phyloP scores from a whole-genome alignment of 2,113 vertebrate genomes.

The Corythoichthys intestinalis region DNA sequence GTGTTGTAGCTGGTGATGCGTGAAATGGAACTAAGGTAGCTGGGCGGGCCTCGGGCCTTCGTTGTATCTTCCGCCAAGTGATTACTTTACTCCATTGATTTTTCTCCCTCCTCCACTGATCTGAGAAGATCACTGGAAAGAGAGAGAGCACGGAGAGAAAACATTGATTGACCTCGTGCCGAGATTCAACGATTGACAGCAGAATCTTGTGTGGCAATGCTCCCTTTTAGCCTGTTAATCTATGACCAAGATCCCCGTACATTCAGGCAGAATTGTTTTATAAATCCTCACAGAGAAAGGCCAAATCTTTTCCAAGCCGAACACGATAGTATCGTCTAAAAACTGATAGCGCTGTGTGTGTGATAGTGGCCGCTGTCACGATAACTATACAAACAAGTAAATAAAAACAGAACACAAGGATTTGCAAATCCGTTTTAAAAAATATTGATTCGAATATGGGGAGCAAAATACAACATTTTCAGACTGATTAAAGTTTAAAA shows the following conservation, averaged over 20 bases:
- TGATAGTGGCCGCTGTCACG: neutral
- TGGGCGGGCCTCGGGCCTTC: constrained; percentile 61
- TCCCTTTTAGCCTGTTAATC: constrained; percentile 52
- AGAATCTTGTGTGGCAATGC: constrained; percentile 57
- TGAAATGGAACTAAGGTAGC: constrained; percentile 78
- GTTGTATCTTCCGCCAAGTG: constrained; percentile 71
- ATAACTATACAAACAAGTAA: neutral
- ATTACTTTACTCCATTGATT: constrained; percentile 78
- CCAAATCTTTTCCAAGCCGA: constrained; percentile 21
- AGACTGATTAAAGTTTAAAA: too few species aligned
- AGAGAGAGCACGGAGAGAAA: constrained; percentile 40
- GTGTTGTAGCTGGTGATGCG: constrained; percentile 71
- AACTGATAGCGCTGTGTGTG: neutral
- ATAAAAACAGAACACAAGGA: too few species aligned
- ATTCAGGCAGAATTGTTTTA: constrained; percentile 28
- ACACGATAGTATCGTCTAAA: constrained; percentile 18
- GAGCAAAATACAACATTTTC: too few species aligned
- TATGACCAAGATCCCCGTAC: constrained; percentile 33
- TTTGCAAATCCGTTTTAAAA: too few species aligned
- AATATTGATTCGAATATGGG: too few species aligned
- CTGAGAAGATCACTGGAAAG: constrained; percentile 67
- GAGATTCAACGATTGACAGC: constrained; percentile 64
- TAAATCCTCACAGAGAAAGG: constrained; percentile 40
- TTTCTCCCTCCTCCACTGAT: constrained; percentile 68
- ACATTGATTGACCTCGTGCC: constrained; percentile 66